Percentiles rank a stretch among this genome's conserved stretches.
Conservation (phyloP, 2,888 invertebrate species). For the Amitus sp. region DNA sequence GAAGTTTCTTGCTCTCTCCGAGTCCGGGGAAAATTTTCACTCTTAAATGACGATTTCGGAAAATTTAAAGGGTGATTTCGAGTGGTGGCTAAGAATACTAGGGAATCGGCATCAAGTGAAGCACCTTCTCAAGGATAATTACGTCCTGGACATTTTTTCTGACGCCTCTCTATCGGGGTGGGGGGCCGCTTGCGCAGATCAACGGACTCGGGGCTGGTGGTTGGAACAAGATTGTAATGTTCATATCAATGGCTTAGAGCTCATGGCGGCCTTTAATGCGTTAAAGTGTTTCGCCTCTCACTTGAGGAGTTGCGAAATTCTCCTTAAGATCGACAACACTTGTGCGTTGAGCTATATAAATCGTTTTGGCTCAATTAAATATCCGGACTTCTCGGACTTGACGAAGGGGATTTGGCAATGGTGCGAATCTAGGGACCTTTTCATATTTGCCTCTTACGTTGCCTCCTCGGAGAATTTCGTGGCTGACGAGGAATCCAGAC, state of each 20-base stretch:
- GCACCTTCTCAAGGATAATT: neutral
- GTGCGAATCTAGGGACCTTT: constrained; percentile 28
- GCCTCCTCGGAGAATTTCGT: constrained; percentile 46
- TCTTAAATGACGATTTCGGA: neutral
- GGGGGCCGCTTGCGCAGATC: constrained; percentile 5
- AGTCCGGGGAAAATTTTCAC: neutral
- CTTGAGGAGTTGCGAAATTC: constrained; percentile 14
- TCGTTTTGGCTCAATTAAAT: constrained; percentile 15
- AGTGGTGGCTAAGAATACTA: constrained; percentile 11
- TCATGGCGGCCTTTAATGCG: constrained; percentile 18
- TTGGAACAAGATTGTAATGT: constrained; percentile 13
- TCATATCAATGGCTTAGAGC: constrained; percentile 19
- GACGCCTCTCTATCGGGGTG: constrained; percentile 6
- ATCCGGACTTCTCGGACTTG: constrained; percentile 6
- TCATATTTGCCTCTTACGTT: constrained; percentile 52
- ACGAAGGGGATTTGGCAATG: constrained; percentile 11
- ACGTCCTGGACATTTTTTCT: constrained; percentile 3
- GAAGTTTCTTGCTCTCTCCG: constrained; percentile 15
- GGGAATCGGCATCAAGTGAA: neutral
- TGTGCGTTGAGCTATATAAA: constrained; percentile 17
- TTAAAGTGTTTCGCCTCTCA: constrained; percentile 24
- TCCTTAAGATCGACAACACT: constrained; percentile 23
- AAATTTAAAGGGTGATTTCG: constrained; percentile 3
- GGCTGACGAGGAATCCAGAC: constrained; percentile 45
- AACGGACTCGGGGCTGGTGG: constrained; percentile 40